Conservation (phyloP, 1,140 invertebrate species). For the Radopholus similis region DNA sequence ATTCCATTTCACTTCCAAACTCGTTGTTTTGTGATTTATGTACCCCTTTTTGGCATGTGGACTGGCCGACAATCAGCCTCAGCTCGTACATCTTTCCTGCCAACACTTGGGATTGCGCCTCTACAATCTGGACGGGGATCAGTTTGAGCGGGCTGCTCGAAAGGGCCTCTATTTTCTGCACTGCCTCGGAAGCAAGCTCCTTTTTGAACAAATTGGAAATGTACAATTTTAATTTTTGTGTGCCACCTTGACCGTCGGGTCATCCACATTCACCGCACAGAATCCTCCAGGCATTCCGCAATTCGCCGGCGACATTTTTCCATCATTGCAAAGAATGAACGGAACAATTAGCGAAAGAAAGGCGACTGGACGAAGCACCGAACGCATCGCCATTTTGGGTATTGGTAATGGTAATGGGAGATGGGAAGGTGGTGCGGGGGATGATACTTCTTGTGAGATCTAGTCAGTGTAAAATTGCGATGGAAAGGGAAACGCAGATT, state of each 20-base stretch:
- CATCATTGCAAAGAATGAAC: background rate
- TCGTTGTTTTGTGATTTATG: no score
- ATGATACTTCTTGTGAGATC: no score
- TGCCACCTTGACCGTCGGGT: background rate
- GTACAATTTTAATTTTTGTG: background rate
- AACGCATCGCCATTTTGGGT: background rate
- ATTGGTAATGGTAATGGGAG: background rate
- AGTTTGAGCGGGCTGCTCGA: conserved; percentile 9
- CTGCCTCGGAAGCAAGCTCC: background rate
- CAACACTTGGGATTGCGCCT: conserved; percentile 24
- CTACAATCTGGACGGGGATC: conserved; percentile 10
- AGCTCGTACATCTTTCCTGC: conserved; percentile 15
- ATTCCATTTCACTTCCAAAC: no score
- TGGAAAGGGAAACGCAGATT: no score
- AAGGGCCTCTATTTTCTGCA: background rate
- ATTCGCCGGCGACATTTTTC: background rate
- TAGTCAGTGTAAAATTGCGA: background rate
- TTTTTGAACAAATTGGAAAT: no score
- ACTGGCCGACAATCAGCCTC: conserved; percentile 15
- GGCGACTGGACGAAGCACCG: no score
- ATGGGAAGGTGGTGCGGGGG: background rate
- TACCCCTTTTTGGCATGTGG: conserved; percentile 18
- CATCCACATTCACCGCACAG: background rate
- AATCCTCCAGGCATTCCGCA: background rate
- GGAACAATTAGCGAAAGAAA: no score